Percentiles rank a stretch among this genome's conserved stretches.
These are phyloP conservation scores for Temnothorax nylanderi DNA, from an alignment of 1,140 invertebrate species.

Conservation along the genomic window DNA sequence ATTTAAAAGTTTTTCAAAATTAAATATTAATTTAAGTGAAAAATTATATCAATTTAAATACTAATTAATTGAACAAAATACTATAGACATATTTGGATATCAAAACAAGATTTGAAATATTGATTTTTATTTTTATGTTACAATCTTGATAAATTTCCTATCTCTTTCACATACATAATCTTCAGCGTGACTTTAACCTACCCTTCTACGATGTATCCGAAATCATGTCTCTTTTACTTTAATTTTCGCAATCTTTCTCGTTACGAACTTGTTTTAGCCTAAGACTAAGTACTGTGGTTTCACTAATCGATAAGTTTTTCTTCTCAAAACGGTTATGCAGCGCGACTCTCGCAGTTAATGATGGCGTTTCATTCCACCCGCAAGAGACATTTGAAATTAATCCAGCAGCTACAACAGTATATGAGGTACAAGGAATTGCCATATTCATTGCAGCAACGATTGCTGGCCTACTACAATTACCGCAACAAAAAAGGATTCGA, in stretches of 20 bases:
- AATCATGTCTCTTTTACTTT: neutral
- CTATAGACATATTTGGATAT: neutral
- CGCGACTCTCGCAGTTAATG: slow-evolving; percentile 74
- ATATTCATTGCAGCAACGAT: slow-evolving; percentile 68
- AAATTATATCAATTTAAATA: neutral
- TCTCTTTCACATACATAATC: no score
- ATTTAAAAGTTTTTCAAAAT: neutral
- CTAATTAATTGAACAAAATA: neutral
- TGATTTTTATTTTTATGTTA: neutral
- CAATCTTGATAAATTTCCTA: neutral
- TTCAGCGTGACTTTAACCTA: neutral
- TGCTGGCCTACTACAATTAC: slow-evolving; percentile 81
- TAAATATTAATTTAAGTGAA: neutral
- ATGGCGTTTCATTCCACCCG: slow-evolving; percentile 68
- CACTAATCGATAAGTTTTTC: neutral
- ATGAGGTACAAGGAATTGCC: slow-evolving; percentile 80
- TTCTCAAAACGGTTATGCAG: slow-evolving; percentile 56
- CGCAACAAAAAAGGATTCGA: slow-evolving; percentile 83
- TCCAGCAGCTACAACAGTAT: slow-evolving; percentile 79
- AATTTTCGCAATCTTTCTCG: neutral
- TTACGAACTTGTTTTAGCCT: neutral
- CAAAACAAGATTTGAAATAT: neutral
- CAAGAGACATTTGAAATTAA: slow-evolving; percentile 72
- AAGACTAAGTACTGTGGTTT: neutral
- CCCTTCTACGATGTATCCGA: neutral